Evolutionary conservation across 2,888 invertebrate species (phyloP), one percentile per base, ranked within the genome.

Genomic region (Apotomis betuletana): DNA sequence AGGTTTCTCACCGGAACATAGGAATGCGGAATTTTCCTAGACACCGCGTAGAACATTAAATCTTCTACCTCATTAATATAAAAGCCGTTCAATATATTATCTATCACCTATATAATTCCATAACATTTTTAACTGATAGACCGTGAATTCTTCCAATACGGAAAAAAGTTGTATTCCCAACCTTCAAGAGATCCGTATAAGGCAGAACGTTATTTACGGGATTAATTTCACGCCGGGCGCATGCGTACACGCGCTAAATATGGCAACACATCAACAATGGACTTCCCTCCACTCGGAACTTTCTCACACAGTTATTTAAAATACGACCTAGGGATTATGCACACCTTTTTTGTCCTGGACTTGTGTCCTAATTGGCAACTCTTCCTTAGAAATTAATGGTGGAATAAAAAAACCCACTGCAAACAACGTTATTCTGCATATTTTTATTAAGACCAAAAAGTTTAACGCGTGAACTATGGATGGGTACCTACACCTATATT

Each of bases 181-280:
- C 70, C 55, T 59, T n/a, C 10, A 38, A 52, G 63, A 12, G 52
- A 8, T 52, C 65, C 65, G 49, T 65, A 70, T 70, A 70, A 67
- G 70, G 70, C 46, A 44, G 51, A 5, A 62, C 44, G 51, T 69
- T 69, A 46, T 67, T 61, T 63, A 64, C 63, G 70, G 81, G 79
- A 79, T 82, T 81, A 79, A 82, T 79, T 81, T 80, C 74, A 78
- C 82, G 81, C 74, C 75, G 71, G 36, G 69, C 59, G 59, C 68
- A 62, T 57, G 60, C 64, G 38, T 62, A 62, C 15, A 61, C 64
- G 65, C 52, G 41, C 63, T 65, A 54, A 55, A 67, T 70, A 70
- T 70, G 65, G 70, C 65, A 59, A 46, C 44, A 58, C 60, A 41
- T 65, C 65, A 9, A 70, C 65, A 65, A 65, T 60, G 59, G 52